Conservation (phyloP, 2,888 invertebrate genomes). For the Alviniconcha strummeri region DNA sequence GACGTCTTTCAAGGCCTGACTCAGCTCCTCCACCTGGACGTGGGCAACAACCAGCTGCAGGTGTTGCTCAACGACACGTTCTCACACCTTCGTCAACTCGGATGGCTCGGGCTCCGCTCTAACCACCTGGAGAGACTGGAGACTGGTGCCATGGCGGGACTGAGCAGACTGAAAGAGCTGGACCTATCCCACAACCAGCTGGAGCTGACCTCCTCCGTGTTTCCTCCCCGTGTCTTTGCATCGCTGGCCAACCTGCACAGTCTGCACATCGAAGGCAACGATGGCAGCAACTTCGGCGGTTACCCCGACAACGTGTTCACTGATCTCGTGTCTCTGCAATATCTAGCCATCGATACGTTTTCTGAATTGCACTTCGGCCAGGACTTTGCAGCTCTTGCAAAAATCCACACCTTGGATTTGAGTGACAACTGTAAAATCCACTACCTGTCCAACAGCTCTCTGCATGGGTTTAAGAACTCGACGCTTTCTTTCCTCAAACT, state of each 20-base stretch:
- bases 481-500: not conserved
- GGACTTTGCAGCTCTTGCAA: not conserved
- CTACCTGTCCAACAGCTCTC: not conserved
- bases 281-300: not conserved
- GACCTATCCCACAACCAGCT: slow-evolving; percentile 6
- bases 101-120: not conserved
- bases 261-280: not conserved
- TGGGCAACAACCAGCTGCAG: slow-evolving; percentile 28
- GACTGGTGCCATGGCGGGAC: not conserved
- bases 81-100: not conserved
- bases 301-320: not conserved
- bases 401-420: not conserved
- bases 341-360: slow-evolving; percentile 11
- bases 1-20: slow-evolving; percentile 3
- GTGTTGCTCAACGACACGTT: slow-evolving; percentile 3
- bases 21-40: slow-evolving; percentile 2
- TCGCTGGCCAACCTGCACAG: not conserved
- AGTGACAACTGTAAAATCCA: not conserved
- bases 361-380: not conserved
- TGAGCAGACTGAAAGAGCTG: not conserved
- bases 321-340: not conserved
- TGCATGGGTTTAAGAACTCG: not conserved
- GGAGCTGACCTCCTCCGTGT: not conserved
- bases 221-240: slow-evolving; percentile 2
- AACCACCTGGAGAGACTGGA: not conserved